Base-by-base conservation (phyloP, 2,797 vertebrate genomes). In the Clarias laeviceps region DNA sequence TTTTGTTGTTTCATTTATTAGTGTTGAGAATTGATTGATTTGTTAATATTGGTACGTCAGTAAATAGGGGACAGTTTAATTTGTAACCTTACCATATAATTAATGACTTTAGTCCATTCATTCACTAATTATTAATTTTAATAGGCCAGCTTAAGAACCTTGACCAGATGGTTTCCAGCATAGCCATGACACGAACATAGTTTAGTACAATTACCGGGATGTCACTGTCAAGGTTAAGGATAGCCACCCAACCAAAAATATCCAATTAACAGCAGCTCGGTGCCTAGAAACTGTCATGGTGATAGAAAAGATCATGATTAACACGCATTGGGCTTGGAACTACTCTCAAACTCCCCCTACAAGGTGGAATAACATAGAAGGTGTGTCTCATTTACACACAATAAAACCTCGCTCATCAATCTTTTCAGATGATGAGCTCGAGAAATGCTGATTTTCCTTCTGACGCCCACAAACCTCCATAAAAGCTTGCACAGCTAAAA, bases 161-260 rank as follows among this genome's bases (percentile, higher is more conserved):
- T 62, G 22, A 20, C 34, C 24, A 80, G 78, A 45, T 20, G 64
- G 45, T 66, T 80, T 65, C 65, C 37, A 50, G 61, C 17, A 29
- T 14, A 29, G 4, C 7, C 18, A 12, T 65, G n/a, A 11, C 37
- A 9, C 24, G 27, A 18, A 18, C 3, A 45, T 61, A 61, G 74
- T 45, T 50, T 50, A 37, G 40, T 64, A n/a, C 74, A 61, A 9
- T 50, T 80, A 12, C 37, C 20, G n/a, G 24, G n/a, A 50, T 65
- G 40, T 80, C 37, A 80, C 15, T 65, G 78, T 80, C 78, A 79
- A 4, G 57, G 34, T 62, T 79, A 62, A 62, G 24, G 62, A 79
- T 79, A 62, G 57, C 37, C 77, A n/a, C 6, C 32, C 34, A 40
- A 40, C 56, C 34, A 65, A 65, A 80, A 65, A 65, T 64, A 80